These are phyloP conservation scores for Orthonyx spaldingii DNA, from an alignment of 2,113 vertebrate genomes.

Conservation along the genomic window DNA sequence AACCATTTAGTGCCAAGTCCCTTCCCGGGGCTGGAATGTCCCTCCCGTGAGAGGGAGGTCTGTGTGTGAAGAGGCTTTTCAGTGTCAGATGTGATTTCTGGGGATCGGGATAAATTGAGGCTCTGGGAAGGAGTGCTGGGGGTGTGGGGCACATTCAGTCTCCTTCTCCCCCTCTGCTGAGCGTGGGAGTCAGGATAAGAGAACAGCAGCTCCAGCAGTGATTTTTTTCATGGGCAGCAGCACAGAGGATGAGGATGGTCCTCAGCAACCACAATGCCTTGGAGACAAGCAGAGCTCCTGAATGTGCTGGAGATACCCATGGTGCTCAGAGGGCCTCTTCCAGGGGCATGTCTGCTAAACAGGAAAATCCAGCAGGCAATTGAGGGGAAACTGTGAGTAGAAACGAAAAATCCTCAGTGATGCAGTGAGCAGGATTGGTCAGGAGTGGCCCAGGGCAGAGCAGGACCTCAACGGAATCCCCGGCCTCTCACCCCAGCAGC, in stretches of 20 bases:
- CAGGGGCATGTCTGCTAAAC: neutral
- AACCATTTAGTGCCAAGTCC: neutral
- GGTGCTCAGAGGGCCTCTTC: neutral
- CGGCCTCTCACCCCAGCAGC: rapidly evolving
- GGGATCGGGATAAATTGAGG: neutral
- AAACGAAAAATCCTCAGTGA: neutral
- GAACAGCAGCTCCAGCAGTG: neutral
- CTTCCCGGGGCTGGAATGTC: neutral
- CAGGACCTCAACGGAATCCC: rapidly evolving
- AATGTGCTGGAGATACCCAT: rapidly evolving
- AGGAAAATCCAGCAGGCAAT: neutral
- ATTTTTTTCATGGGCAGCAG: neutral
- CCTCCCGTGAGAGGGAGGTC: neutral
- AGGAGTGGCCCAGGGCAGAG: neutral
- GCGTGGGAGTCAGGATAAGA: rapidly evolving
- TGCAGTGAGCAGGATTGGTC: neutral
- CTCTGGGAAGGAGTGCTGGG: neutral
- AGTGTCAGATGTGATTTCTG: neutral
- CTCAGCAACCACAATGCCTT: neutral
- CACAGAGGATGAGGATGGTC: neutral
- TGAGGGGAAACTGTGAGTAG: neutral
- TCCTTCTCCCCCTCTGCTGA: neutral
- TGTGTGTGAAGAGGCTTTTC: neutral
- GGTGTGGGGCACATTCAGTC: neutral
- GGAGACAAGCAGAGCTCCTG: neutral